Conservation (phyloP, 2,113 vertebrate species). For the Boulengeromyrus knoepffleri region DNA sequence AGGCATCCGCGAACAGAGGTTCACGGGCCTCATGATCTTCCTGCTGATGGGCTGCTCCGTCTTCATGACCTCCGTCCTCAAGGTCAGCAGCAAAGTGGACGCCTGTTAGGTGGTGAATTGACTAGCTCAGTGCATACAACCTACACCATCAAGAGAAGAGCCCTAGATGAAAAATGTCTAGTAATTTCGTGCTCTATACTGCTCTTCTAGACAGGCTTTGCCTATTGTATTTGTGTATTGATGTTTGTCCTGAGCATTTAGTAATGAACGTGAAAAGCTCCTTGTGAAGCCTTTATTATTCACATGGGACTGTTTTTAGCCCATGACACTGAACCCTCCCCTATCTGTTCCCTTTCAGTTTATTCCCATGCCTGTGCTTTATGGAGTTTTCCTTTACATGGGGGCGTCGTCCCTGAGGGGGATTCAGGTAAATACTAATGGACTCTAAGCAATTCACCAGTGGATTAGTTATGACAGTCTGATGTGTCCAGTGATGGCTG, state of each 20-base stretch:
- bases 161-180: background rate
- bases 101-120: background rate
- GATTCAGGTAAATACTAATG: conserved; percentile 78
- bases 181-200: background rate
- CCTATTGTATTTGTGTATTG: background rate
- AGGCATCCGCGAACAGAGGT: conserved; percentile 92
- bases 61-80: conserved; percentile 95
- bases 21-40: conserved; percentile 98
- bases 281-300: background rate
- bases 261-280: background rate
- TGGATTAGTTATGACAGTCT: background rate
- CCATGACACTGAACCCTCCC: conserved; percentile 3
- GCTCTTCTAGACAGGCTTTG: background rate
- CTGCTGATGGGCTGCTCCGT: conserved; percentile 96
- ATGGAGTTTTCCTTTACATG: conserved; percentile 98
- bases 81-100: conserved; percentile 59
- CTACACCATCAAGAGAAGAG: background rate
- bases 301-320: background rate
- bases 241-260: background rate
- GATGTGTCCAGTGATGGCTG: too few relatives aligned
- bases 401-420: conserved; percentile 94
- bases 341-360: conserved; percentile 61
- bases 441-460: background rate
- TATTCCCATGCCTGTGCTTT: conserved; percentile 97
- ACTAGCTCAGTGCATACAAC: background rate